Evolutionary conservation across 2,797 vertebrate genomes (phyloP), one percentile per base, ranked within the genome.

Genomic region (Bucorvus abyssinicus): DNA sequence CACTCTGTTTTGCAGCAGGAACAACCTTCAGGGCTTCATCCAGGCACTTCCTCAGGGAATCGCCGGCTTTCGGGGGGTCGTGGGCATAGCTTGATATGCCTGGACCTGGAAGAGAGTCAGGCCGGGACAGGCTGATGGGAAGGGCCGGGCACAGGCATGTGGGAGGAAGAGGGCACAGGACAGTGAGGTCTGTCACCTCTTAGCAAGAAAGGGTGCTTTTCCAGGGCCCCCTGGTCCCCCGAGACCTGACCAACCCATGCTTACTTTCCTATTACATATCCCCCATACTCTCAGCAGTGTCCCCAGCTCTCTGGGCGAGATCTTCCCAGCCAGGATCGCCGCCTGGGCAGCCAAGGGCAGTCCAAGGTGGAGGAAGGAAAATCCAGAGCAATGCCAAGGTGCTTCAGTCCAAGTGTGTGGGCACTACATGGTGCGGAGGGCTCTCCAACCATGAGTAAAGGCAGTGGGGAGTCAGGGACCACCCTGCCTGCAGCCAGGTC

Each of bases 31-130:
- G 86, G 4, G 98, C 98, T 90, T 97, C 94, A 6, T 98, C 95
- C 91, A 99, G 97, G 90, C 99, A 99, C 2, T 53, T 59, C 88
- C 96, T 96, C 5, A 99, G 91, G 67, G 98, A 98, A 69, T n/a
- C 89, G 1, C 97, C 98, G 0, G 98, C 99, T 78, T 93, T 96
- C 0, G 96, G 96, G 5, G 57, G 95, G 27, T 98, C 78, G 3
- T 75, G 96, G 2, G 96, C 98, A 22, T 99, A 99, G 94, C 98
- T 98, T 1, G 99, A 99, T 87, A 99, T 98, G 7, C 99, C 98
- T 8, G 94, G 91, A 1, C 98, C 99, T 99, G 94, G 45, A 91
- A 90, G 32, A 95, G 42, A 94, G 44, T 70, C 32, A 77, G 38
- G 44, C 42, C 78, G 65, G 70, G 47, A 69, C 24, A 60, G 27